These are phyloP conservation scores for Gryon sp. DNA, from an alignment of 1,140 invertebrate genomes.

Conservation along the genomic window DNA sequence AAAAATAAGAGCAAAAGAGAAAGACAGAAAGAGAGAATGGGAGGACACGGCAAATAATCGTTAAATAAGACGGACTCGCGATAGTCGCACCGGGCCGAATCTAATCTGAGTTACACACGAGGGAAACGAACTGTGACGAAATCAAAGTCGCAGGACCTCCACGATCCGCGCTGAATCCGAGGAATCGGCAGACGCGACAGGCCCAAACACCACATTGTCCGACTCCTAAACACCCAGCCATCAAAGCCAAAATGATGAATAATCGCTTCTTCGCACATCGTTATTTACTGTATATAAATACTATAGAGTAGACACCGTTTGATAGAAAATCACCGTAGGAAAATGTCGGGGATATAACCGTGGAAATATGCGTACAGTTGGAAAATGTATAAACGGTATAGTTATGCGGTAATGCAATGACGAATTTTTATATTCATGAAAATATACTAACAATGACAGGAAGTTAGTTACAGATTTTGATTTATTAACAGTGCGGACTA, in stretches of 20 bases:
- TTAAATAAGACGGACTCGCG: constrained; percentile 63
- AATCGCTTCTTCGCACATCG: constrained; percentile 57
- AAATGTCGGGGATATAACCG: neutral
- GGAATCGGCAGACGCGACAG: constrained; percentile 42
- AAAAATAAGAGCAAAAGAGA: neutral
- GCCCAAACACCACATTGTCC: constrained; percentile 48
- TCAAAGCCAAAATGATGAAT: constrained; percentile 56
- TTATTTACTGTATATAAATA: constrained; percentile 44
- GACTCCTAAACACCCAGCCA: constrained; percentile 37
- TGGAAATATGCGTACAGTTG: too few species aligned
- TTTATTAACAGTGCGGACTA: too few species aligned
- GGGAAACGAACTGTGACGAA: constrained; percentile 59
- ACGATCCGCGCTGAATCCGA: constrained; percentile 47
- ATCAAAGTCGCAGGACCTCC: constrained; percentile 63
- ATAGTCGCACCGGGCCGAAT: constrained; percentile 60
- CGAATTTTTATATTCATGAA: too few species aligned
- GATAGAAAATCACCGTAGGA: constrained; percentile 16
- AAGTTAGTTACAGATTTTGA: too few species aligned
- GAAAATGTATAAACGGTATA: too few species aligned
- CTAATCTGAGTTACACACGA: constrained; percentile 60
- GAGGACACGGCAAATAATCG: constrained; percentile 58
- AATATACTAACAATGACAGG: too few species aligned
- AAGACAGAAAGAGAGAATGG: constrained; percentile 39
- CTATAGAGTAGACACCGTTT: constrained; percentile 18
- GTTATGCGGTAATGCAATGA: too few species aligned